Evolutionary conservation across 1,140 invertebrate genomes (phyloP), one percentile per base, ranked within the genome.

Genomic region (Drosophila teissieri): DNA sequence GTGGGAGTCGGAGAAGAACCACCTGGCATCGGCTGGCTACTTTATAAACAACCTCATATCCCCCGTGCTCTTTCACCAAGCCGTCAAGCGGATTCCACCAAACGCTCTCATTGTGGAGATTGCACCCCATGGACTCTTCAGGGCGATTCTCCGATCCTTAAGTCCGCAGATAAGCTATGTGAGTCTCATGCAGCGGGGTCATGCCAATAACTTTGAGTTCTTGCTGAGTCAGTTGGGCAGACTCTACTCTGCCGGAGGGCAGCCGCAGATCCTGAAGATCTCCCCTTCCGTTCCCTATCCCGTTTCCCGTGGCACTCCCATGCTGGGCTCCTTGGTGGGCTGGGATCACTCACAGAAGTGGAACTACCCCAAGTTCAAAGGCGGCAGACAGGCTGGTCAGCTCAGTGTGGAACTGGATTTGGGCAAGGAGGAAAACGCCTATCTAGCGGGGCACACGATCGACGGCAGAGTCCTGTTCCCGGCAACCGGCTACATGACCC

Each of bases 1-100:
- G 17, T 98, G 98, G 97, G 93, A 94, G 14, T 94, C 95, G 0
- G 94, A 95, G 0, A 80, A 97, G 63, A 96, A 97, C 0, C 94
- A 96, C 78, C 93, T 95, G 52, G 98, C 97, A 54, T 98, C 97
- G n/a, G 95, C 97, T 4, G 96, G 95, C 15, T 99, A 99, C 93
- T 97, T 98, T 91, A 98, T 98, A 1, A 99, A 99, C 93, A 99
- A 99, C 93, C 93, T 99, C 19, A 94, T 98, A 15, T 97, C 96
- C 6, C 96, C 96, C 1, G 96, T 97, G 15, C 92, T 96, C 0
- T 97, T 97, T 93, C 94, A 96, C 62, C 97, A 98, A 88, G 97
- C 96, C 19, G 78, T 99, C 24, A 88, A 94, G 57, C 95, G 97
- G 85, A 94, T 99, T 4, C 98, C 98, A 0, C 94, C 95, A 51